A percentile compares a stretch with the other conserved stretches of the same genome.
These are phyloP conservation scores for Xestobium rufovillosum DNA, from an alignment of 2,888 invertebrate genomes.

Conservation along the genomic window DNA sequence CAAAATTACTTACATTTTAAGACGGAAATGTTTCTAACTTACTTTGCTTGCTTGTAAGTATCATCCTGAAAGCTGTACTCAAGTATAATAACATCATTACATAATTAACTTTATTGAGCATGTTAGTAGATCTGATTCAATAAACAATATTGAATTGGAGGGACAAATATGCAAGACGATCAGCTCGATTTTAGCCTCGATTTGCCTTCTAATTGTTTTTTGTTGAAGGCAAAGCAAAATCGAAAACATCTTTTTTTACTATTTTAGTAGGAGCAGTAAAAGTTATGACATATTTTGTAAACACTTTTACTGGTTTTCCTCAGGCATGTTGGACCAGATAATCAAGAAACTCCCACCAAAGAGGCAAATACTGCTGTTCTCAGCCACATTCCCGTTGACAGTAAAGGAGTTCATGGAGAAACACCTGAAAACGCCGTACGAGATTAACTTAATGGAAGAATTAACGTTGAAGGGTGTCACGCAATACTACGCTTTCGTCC, in stretches of 20 bases:
- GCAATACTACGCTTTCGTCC: conserved; percentile 99
- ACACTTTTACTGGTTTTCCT: too few relatives aligned
- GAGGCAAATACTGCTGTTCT: conserved; percentile 96
- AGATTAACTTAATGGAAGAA: conserved; percentile 99
- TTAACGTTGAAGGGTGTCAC: conserved; percentile 98
- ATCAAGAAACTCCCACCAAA: conserved; percentile 88
- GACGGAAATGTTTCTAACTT: too few relatives aligned
- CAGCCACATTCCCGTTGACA: conserved; percentile 97
- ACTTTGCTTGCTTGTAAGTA: too few relatives aligned
- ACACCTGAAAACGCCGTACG: conserved; percentile 95
- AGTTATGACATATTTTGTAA: too few relatives aligned
- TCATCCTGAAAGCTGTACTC: too few relatives aligned
- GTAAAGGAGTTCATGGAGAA: conserved; percentile 99
- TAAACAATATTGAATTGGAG: too few relatives aligned
- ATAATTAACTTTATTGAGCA: too few relatives aligned
- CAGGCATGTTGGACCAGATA: conserved; percentile 94
- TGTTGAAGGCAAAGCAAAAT: neutral
- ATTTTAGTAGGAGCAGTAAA: too few relatives aligned
- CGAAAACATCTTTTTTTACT: too few relatives aligned
- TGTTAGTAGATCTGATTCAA: too few relatives aligned
- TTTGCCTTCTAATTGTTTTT: neutral
- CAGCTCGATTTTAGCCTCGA: conserved; percentile 23
- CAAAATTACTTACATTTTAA: too few relatives aligned
- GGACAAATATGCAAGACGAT: conserved; percentile 33
- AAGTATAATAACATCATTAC: too few relatives aligned